Evolutionary conservation across 64 coral and sea anemone species (phyloP).

Genomic region (Platygyra sinensis): DNA sequence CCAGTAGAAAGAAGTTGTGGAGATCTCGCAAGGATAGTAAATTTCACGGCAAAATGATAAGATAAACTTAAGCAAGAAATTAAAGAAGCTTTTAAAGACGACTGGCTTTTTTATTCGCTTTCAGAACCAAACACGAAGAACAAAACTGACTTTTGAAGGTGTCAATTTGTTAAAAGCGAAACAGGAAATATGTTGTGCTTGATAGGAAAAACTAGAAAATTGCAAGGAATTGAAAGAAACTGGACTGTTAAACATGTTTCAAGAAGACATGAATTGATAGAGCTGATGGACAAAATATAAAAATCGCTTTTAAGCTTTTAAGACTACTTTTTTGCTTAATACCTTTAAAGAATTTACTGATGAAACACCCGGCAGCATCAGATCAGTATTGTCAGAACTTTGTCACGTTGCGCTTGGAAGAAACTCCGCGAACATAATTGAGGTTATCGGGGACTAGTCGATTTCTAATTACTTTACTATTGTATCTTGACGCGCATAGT

Average conservation of each 20-base stretch:
- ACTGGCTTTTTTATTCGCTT: not conserved
- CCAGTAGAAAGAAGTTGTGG: not conserved
- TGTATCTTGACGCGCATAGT: too few species aligned
- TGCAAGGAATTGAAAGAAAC: not conserved
- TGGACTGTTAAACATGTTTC: not conserved
- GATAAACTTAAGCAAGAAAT: not conserved
- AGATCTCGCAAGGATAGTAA: not conserved
- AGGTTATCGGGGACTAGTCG: too few species aligned
- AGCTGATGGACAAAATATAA: not conserved
- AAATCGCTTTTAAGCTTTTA: not conserved
- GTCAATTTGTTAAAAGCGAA: conserved; percentile 19
- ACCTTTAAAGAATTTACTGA: too few species aligned
- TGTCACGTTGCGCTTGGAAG: not conserved
- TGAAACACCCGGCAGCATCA: too few species aligned
- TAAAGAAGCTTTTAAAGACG: not conserved
- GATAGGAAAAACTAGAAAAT: not conserved
- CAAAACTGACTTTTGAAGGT: not conserved
- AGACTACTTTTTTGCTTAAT: not conserved
- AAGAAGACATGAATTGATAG: not conserved
- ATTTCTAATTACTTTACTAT: too few species aligned
- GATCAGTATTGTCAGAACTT: too few species aligned
- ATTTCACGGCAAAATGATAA: not conserved
- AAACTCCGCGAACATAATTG: not conserved
- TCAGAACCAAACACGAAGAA: not conserved
- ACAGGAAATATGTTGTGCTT: not conserved